Evolutionary conservation across 2,797 vertebrate species (phyloP).

Genomic region (Crocidura indochinensis): DNA sequence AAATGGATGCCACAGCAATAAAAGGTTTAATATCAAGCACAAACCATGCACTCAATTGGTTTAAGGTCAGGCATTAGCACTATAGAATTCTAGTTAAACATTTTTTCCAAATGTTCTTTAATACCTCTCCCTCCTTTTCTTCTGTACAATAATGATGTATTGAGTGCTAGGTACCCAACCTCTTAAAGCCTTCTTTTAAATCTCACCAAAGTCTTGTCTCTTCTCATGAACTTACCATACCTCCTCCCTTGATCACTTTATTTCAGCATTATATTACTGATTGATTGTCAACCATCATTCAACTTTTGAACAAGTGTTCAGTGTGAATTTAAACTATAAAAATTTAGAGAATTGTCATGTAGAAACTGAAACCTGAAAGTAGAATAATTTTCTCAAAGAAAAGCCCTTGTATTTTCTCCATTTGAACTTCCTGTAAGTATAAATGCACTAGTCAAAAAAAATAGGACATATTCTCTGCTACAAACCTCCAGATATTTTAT

Average conservation of each 20-base stretch:
- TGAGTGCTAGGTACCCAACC: no score
- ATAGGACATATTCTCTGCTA: background rate
- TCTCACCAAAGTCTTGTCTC: background rate
- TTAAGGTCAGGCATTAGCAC: background rate
- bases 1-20: background rate
- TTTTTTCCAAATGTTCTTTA: background rate
- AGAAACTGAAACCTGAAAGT: background rate
- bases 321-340: background rate
- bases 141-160: no score
- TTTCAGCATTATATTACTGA: no score
- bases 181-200: no score
- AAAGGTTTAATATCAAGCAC: background rate
- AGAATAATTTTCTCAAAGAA: background rate
- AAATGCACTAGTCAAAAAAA: no score
- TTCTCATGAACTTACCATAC: background rate
- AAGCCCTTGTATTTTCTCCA: background rate
- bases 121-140: no score
- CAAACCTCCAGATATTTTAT: background rate
- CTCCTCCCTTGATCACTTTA: no score
- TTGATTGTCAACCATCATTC: background rate
- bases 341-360: background rate
- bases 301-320: background rate
- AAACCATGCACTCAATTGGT: no score
- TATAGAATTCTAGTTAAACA: background rate
- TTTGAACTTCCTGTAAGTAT: no score